Conservation (phyloP, 92 coral and sea anemone genomes). For the Bergia sp. region DNA sequence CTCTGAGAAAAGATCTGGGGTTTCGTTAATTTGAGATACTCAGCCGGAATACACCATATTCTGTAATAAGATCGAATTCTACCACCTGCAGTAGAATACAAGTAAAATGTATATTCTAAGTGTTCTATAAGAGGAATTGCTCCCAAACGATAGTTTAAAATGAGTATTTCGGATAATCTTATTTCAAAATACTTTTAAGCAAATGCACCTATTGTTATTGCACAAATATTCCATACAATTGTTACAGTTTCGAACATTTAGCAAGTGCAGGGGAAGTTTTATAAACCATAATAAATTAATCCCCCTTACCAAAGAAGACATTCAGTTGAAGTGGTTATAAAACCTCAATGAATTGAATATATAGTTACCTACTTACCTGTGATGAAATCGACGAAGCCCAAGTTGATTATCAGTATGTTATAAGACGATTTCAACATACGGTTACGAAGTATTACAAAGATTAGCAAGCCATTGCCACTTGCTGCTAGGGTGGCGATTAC, state of each 20-base stretch:
- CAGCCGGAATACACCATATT: no score
- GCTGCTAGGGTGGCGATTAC: constrained; percentile 15
- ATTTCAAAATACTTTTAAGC: no score
- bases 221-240: no score
- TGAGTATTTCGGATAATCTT: neutral
- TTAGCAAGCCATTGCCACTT: constrained; percentile 25
- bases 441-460: constrained; percentile 15
- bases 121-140: neutral
- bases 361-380: constrained; percentile 7
- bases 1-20: neutral
- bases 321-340: no score
- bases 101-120: neutral
- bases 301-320: neutral
- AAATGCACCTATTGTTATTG: no score
- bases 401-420: constrained; percentile 30
- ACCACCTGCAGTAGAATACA: neutral
- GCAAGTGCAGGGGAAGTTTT: no score
- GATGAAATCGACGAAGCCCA: constrained; percentile 31
- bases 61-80: no score
- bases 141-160: neutral
- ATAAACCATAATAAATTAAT: no score
- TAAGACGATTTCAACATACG: constrained; percentile 28
- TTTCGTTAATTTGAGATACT: no score
- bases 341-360: neutral
- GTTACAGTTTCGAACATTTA: no score